Evolutionary conservation across 2,888 invertebrate genomes (phyloP), one percentile per base, ranked within the genome.

Genomic region (Phalera bucephala): DNA sequence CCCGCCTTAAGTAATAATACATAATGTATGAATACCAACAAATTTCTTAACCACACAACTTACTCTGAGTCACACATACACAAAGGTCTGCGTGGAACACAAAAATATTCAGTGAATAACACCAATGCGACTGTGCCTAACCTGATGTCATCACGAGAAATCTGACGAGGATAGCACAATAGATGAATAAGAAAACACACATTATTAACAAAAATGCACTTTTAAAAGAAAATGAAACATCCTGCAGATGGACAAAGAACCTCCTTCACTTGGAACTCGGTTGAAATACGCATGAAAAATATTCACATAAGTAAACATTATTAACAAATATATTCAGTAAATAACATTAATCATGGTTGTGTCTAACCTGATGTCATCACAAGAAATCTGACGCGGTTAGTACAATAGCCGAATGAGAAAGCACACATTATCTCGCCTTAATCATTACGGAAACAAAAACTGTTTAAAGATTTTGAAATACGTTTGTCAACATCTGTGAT

Each of bases 361-460:
- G 13, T 2, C 2, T 25, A 31, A 38, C 14, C 20, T 26, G 43
- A 32, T 49, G 38, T 19, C 54, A 53, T 38, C 33, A 28, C 20
- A 3, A 31, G 3, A 4, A 12, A 25, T 12, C 5, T 12, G 26
- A 5, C 15, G 12, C 31, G 14, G 12, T 17, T 3, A 20, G 43
- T 17, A 49, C 50, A 54, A 50, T 43, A 26, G 27, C 29, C 17
- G 15, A 44, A 36, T 50, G 37, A 27, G 28, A 39, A 50, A 50
- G 32, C 32, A 35, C 4, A 12, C 14, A 14, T 6, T 8, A 12
- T 25, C 19, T 20, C 14, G 27, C 27, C 14, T 27, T 27, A 43
- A 31, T 31, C 37, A 44, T 46, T 36, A 48, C 21, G 19, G 36
- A 49, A 34, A 50, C 39, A 45, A 58, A 46, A 39, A 34, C 31